These are phyloP conservation scores for Deilephila porcellus DNA, from an alignment of 2,888 invertebrate species.

Conservation along the genomic window DNA sequence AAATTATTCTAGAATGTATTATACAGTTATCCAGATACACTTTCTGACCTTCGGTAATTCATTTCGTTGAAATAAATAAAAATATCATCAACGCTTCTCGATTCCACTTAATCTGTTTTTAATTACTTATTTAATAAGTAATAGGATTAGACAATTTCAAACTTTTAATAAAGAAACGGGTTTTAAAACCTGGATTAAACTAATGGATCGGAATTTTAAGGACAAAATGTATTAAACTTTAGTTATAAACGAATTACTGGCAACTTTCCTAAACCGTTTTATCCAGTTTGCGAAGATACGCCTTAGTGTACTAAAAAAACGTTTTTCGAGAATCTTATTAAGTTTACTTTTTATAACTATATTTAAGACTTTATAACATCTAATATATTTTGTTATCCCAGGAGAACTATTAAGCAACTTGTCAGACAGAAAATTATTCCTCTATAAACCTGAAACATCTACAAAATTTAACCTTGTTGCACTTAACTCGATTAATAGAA, in stretches of 20 bases:
- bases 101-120: not conserved
- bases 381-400: not conserved
- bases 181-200: constrained; percentile 11
- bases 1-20: no score
- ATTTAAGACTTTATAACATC: not conserved
- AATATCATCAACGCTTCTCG: not conserved
- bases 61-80: not conserved
- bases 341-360: not conserved
- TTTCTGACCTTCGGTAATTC: no score
- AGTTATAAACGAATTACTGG: constrained; percentile 15
- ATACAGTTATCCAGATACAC: no score
- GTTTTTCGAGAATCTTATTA: not conserved
- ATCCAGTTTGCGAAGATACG: constrained; percentile 11
- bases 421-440: no score
- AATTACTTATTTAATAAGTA: not conserved
- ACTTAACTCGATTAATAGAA: no score
- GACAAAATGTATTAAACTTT: constrained; percentile 18
- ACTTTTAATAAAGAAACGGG: not conserved
- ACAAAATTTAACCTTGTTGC: no score
- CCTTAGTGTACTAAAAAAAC: constrained; percentile 4
- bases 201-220: not conserved
- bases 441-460: no score
- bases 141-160: not conserved
- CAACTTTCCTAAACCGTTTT: constrained; percentile 9
- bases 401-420: no score